Base-by-base conservation (phyloP, 2,888 invertebrate genomes). In the Eudasyphora cyanicolor region DNA sequence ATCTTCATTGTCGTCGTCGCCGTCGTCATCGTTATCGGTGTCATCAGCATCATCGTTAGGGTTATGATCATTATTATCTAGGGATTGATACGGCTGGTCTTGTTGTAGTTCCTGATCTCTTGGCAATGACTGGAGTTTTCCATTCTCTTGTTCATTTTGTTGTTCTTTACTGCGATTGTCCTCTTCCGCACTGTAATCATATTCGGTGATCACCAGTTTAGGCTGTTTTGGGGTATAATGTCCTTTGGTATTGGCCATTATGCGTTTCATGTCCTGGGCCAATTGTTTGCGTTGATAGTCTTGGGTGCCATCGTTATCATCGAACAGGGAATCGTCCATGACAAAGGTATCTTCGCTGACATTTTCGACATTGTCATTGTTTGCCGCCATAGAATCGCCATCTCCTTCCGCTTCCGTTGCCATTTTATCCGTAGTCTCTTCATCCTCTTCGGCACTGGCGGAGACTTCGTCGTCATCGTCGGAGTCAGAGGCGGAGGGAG, bases 261-360 rank as follows among this genome's bases (percentile, higher is more conserved):
- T 92, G 24, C 92, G 91, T 82, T 90, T 88, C 92, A 92, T 92
- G 76, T 92, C 91, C 86, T 91, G 90, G 24, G 89, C 90, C 42
- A 92, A 86, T 82, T 91, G 91, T 79, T 91, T 91, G 70, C 91
- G 90, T 57, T 91, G 91, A 79, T 91, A 90, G 54, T 91, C 90
- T 64, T 90, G 89, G 24, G 89, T 87, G 54, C 87, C 88, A 38
- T 89, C 90, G n/a, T 84, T 82, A 6, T 86, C 86, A 82, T 90
- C 89, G 51, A 90, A 90, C 2, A 90, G 76, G 0, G 87, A 85
- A 51, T 89, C 89, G 38, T 90, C 89, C 79, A 90, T 88, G 2
- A 87, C 76, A 74, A 85, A 86, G 51, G 85, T 87, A 73, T 86
- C 85, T 75, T 87, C 86, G 64, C 82, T 62, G 76, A 79, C 29